Conservation (phyloP, 1,140 invertebrate genomes). For the Microplitis demolitor region DNA sequence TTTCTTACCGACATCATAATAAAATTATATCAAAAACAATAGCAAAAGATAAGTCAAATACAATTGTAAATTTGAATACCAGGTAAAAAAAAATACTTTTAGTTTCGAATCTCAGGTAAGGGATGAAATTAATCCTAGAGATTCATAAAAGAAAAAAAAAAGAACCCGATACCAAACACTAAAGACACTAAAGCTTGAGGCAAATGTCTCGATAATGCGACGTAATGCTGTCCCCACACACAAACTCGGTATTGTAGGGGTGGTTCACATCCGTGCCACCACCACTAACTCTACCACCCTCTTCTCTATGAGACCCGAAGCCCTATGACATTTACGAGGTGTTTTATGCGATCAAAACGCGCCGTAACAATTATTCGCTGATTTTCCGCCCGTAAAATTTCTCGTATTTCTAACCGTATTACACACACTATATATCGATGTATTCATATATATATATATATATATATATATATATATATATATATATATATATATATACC, state of each 20-base stretch:
- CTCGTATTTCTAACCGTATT: not conserved
- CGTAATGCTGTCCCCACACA: slow-evolving; percentile 34
- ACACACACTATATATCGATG: no score
- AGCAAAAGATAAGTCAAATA: no score
- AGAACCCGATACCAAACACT: not conserved
- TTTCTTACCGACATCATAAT: no score
- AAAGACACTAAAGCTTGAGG: slow-evolving; percentile 3
- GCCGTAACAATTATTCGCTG: slow-evolving; percentile 28
- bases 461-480: no score
- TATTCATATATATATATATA: no score
- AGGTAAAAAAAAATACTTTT: no score
- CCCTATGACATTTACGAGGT: slow-evolving; percentile 61
- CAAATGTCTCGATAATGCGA: slow-evolving; percentile 39
- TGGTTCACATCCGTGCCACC: not conserved
- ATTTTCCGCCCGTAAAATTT: slow-evolving; percentile 28
- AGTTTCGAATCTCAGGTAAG: no score
- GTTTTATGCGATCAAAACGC: slow-evolving; percentile 59
- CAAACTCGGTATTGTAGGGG: slow-evolving; percentile 5
- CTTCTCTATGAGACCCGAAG: slow-evolving; percentile 27
- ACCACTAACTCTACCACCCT: slow-evolving; percentile 33
- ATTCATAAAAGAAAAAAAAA: slow-evolving; percentile 6
- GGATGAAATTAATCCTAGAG: not conserved
- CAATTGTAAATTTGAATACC: no score
- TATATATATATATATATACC: no score
- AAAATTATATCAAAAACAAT: no score